These are phyloP conservation scores for Brachionus asplanchnoidis DNA, from an alignment of 1,140 invertebrate genomes.

Conservation along the genomic window DNA sequence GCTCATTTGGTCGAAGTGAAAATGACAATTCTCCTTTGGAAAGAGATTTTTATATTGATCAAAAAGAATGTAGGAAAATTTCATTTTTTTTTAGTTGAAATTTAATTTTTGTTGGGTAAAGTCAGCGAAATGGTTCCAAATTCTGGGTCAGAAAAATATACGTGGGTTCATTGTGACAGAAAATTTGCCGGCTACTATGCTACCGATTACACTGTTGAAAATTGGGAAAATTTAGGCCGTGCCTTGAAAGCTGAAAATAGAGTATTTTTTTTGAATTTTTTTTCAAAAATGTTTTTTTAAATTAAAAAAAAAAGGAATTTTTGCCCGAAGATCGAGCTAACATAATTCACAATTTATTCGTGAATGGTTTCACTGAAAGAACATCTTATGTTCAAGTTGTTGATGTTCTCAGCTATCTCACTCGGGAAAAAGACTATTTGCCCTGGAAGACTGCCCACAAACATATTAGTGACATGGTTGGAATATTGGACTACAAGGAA, in stretches of 20 bases:
- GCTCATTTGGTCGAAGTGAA: slow-evolving; percentile 27
- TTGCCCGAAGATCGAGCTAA: slow-evolving; percentile 30
- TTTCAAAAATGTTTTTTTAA: neutral
- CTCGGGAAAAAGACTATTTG: slow-evolving; percentile 5
- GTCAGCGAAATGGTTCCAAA: neutral
- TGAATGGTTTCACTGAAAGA: slow-evolving; percentile 36
- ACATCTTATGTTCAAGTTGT: slow-evolving; percentile 14
- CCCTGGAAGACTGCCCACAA: slow-evolving; percentile 34
- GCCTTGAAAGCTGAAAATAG: slow-evolving; percentile 20
- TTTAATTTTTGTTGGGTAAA: neutral
- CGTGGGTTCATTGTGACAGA: slow-evolving; percentile 11
- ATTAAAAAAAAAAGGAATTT: neutral
- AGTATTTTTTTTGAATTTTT: neutral
- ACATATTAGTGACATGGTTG: neutral
- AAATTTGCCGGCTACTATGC: slow-evolving; percentile 36
- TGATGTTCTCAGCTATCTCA: slow-evolving; percentile 23
- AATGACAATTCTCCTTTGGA: neutral
- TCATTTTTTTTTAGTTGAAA: neutral
- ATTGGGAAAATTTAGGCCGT: slow-evolving; percentile 17
- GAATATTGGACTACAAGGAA: slow-evolving; percentile 32
- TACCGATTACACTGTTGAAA: slow-evolving; percentile 19
- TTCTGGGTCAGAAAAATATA: neutral
- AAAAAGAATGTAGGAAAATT: neutral
- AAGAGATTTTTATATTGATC: slow-evolving; percentile 4
- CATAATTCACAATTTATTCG: slow-evolving; percentile 34